Evolutionary conservation across 2,888 invertebrate genomes (phyloP), one percentile per base, ranked within the genome.

Genomic region (Nemotelus pantherinus): DNA sequence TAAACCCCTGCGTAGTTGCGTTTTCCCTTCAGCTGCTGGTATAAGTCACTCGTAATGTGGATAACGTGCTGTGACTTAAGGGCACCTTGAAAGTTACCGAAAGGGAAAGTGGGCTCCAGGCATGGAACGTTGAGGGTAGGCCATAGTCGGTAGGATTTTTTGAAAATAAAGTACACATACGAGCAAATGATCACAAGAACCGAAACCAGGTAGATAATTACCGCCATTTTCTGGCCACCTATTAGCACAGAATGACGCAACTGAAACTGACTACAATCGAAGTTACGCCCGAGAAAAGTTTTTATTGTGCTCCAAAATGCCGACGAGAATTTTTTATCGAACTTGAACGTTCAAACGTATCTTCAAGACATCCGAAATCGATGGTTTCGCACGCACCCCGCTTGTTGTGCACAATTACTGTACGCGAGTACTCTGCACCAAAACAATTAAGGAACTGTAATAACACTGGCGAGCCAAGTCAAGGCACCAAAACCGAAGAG

Each of bases 31-130:
- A 80, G 76, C 53, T 78, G 39, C n/a, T 77, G 48, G n/a, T 81
- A 81, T 2, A 80, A 58, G 43, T 72, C 44, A 39, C 77, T 53
- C 0, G 76, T 63, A 10, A 77, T 71, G 6, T 64, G 9, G 7
- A 44, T 77, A 25, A 80, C 57, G 70, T 80, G 78, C 0, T 71
- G 44, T 9, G 57, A 39, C 55, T 79, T 78, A 43, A 65, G 70
- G 2, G 63, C 25, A 9, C 55, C 48, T 47, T 78, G 77, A 43
- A 55, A 63, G 67, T 81, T 81, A 2, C 81, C 81, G 41, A 75
- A 78, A 5, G 80, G 79, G 72, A 81, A 79, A 63, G 48, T 44
- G 3, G 81, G 81, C 57, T 74, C 55, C 1, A 80, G 7, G 60
- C 75, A 74, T 10, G 81, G 79, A 25, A 81, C 77, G 53, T 79